phyloP scores from a whole-genome alignment of 2,888 invertebrate species.

The Limenitis arthemis region DNA sequence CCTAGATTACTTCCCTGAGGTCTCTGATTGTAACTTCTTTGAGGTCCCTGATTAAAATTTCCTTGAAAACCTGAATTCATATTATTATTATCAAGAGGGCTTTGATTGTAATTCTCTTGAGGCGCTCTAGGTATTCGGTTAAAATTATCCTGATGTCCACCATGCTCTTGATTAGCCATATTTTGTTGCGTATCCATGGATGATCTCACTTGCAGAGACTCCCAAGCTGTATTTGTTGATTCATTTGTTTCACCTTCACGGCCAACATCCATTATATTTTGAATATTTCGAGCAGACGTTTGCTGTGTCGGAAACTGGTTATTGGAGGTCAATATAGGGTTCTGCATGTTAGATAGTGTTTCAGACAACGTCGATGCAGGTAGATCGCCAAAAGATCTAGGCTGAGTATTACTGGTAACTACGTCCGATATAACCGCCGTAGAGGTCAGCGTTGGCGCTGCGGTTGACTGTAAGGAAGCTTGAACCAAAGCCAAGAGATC shows the following conservation, averaged over 20 bases:
- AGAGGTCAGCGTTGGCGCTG: conserved; percentile 22
- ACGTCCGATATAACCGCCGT: conserved; percentile 26
- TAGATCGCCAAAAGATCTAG: conserved; percentile 53
- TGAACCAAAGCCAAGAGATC: conserved; percentile 56
- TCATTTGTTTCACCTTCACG: conserved; percentile 6
- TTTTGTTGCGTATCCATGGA: conserved; percentile 4
- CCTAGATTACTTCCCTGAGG: conserved; percentile 3
- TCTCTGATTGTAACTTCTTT: conserved; percentile 4
- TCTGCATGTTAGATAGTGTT: too few relatives aligned
- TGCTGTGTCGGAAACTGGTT: conserved; percentile 5
- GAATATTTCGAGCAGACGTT: neutral
- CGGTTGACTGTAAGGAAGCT: conserved; percentile 46
- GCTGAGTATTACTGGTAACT: conserved; percentile 41
- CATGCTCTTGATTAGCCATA: conserved; percentile 11
- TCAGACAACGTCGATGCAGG: conserved; percentile 29
- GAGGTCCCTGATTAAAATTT: conserved; percentile 5
- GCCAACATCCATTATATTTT: neutral
- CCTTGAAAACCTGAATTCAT: neutral
- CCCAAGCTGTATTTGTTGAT: conserved; percentile 9
- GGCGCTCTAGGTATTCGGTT: conserved; percentile 10
- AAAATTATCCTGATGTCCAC: conserved; percentile 14
- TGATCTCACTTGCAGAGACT: conserved; percentile 10
- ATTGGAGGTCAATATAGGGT: neutral
- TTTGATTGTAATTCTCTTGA: conserved; percentile 3
- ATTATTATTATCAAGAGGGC: neutral